Evolutionary conservation across 2,113 vertebrate genomes (phyloP), one percentile per base, ranked within the genome.

Genomic region (Aptenodytes forsteri): DNA sequence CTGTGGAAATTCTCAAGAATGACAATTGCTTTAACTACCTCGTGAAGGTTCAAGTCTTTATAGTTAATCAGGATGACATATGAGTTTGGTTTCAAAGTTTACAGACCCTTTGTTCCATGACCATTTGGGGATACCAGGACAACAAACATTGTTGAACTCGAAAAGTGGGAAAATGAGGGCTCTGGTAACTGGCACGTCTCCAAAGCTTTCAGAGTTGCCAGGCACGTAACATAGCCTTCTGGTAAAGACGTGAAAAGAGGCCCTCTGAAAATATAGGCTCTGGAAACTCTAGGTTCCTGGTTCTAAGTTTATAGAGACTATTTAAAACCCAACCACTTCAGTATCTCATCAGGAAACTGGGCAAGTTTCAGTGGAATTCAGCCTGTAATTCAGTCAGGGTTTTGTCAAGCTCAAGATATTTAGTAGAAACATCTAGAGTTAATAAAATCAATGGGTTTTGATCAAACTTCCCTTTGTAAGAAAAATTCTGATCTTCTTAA

Each of bases 221-320:
- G 30, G 9, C 10, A 65, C 0, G 0, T 10, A 52, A 47, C 6
- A 7, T 6, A 86, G 7, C 18, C 29, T 49, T 56, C 49, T 61
- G 36, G 13, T 11, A 82, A 69, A 44, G 13, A 56, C 1, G 1
- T 9, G 13, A 44, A 69, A 36, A 70, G 30, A 50, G 5, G 1
- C 1, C 2, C 20, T 78, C 23, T 40, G 50, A 78, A 82, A 36
- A 47, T 3, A 8, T 4, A 36, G 34, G 1, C 8, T 30, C 16
- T 52, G 34, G 9, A 72, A 90, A 25, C 2, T 23, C 10, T 70
- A 13, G 17, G 3, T 47, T 66, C 17, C 11, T 83, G 17, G 7
- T 56, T 56, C 3, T 44, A 47, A 70, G 6, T 44, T 46, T 36
- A 46, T 3, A 71, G 13, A 89, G 23, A 49, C 3, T 64, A 25